These are phyloP conservation scores for Brassicogethes aeneus DNA, from an alignment of 2,888 invertebrate species.

Conservation along the genomic window DNA sequence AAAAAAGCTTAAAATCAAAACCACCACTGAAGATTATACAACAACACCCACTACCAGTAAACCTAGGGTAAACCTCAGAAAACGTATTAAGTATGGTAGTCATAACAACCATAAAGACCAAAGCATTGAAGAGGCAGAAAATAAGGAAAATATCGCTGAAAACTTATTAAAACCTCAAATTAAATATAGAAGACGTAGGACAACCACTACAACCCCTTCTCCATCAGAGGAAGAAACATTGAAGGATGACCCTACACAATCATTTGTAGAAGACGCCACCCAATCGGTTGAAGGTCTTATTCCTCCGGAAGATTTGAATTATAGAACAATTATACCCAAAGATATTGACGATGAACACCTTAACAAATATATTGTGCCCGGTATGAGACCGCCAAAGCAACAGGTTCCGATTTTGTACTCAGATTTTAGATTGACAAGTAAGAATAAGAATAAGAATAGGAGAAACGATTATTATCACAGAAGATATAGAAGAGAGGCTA, in stretches of 20 bases:
- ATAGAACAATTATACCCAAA: constrained; percentile 22
- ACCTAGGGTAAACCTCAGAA: constrained; percentile 7
- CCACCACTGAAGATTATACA: constrained; percentile 2
- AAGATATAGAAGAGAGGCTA: constrained; percentile 24
- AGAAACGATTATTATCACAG: constrained; percentile 11
- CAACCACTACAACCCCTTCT: constrained; percentile 7
- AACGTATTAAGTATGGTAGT: constrained; percentile 6
- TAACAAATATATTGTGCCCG: constrained; percentile 25
- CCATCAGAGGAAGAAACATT: neutral
- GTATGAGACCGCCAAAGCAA: constrained; percentile 35
- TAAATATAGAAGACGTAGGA: neutral
- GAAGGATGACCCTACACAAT: no score
- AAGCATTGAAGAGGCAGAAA: neutral
- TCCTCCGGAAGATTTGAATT: constrained; percentile 24
- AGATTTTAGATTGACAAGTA: constrained; percentile 19
- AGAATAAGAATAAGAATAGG: constrained; percentile 13
- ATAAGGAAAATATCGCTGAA: neutral
- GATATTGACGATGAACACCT: neutral
- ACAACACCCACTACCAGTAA: constrained; percentile 17
- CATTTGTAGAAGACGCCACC: constrained; percentile 15
- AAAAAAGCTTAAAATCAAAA: constrained; percentile 1
- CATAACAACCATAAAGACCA: constrained; percentile 3
- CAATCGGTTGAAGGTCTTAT: constrained; percentile 23
- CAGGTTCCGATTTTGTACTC: constrained; percentile 27
- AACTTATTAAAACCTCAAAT: neutral